Evolutionary conservation across 2,113 vertebrate species (phyloP).

Genomic region (Phrynocephalus versicolor): DNA sequence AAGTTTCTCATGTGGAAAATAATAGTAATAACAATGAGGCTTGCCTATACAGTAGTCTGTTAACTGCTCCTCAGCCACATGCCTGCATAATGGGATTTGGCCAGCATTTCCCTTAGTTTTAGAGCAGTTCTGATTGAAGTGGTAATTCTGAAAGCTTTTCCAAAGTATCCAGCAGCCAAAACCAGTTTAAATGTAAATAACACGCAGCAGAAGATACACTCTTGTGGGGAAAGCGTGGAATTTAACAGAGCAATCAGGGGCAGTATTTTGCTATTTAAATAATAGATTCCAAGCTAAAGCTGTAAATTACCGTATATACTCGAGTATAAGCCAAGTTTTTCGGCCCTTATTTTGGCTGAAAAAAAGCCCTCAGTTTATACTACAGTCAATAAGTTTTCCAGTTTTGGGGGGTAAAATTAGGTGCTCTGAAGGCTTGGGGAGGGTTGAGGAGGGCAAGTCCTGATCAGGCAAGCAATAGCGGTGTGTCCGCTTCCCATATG

Average conservation of each 20-base stretch:
- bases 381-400: too few species aligned
- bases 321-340: too few species aligned
- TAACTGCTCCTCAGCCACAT: not conserved
- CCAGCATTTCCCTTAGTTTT: not conserved
- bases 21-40: not conserved
- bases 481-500: too few species aligned
- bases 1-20: too few species aligned
- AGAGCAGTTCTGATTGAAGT: not conserved
- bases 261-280: slow-evolving; percentile 45
- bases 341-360: too few species aligned
- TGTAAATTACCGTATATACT: too few species aligned
- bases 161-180: slow-evolving; percentile 1
- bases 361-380: too few species aligned
- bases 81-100: slow-evolving; percentile 21
- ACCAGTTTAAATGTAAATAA: slow-evolving; percentile 6
- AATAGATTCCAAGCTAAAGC: slow-evolving; percentile 29
- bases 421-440: too few species aligned
- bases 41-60: not conserved
- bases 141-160: not conserved
- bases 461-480: too few species aligned
- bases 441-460: too few species aligned
- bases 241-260: slow-evolving; percentile 21
- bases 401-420: too few species aligned
- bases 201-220: not conserved
- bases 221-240: slow-evolving; percentile 10